A percentile compares a stretch with the other conserved stretches of the same genome.
These are phyloP conservation scores for Mesorhabditis sp. DNA, from an alignment of 2,888 invertebrate genomes.

Conservation along the genomic window DNA sequence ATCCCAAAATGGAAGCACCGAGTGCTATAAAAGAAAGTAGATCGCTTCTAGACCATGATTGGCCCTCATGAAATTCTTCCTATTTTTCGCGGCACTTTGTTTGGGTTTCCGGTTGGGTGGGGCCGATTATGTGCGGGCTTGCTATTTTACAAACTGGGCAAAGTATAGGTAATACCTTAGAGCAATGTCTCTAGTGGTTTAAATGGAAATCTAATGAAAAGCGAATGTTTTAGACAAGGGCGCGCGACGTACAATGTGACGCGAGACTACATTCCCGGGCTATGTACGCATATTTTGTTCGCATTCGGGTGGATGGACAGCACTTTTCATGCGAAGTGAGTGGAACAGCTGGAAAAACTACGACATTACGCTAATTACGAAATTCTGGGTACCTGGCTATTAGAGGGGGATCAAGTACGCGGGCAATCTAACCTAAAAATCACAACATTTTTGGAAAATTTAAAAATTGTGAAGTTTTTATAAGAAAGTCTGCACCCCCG, in stretches of 20 bases:
- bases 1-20: too few species aligned
- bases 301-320: slow-evolving; percentile 94
- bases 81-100: too few species aligned
- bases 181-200: background rate
- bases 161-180: background rate
- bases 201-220: background rate
- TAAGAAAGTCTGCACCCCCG: too few species aligned
- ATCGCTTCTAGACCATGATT: too few species aligned
- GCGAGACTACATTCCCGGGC: slow-evolving; percentile 84
- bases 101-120: background rate
- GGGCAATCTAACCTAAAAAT: background rate
- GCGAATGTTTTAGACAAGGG: background rate
- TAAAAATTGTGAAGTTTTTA: background rate
- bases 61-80: too few species aligned
- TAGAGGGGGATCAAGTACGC: background rate
- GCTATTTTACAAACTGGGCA: slow-evolving; percentile 5
- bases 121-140: background rate
- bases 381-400: too few species aligned
- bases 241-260: slow-evolving; percentile 64
- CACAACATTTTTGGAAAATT: background rate
- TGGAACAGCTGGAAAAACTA: background rate
- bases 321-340: slow-evolving; percentile 2
- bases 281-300: slow-evolving; percentile 90
- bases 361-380: too few species aligned
- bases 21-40: too few species aligned